phyloP scores from a whole-genome alignment of 2,797 vertebrate genomes.

The Pampus argenteus region DNA sequence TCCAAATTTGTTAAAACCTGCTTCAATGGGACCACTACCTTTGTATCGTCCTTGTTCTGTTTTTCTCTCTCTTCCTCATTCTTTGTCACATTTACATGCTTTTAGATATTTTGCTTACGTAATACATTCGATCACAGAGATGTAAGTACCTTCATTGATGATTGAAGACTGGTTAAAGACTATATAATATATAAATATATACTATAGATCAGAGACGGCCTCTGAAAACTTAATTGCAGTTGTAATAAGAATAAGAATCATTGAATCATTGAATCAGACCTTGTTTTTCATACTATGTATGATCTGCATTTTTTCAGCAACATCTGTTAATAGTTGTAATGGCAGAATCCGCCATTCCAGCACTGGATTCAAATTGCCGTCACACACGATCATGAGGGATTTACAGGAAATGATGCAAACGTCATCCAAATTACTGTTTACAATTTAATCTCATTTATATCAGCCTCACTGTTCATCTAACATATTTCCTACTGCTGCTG shows the following conservation, averaged over 20 bases:
- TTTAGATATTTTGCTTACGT: background rate
- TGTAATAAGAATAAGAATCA: too few species aligned
- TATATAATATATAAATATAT: background rate
- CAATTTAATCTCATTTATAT: background rate
- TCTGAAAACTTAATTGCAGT: too few species aligned
- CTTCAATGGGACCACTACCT: slow-evolving; percentile 23
- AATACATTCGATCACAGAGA: slow-evolving; percentile 1
- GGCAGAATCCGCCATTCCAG: too few species aligned
- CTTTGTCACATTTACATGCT: background rate
- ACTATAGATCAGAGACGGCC: background rate
- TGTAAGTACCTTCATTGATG: background rate
- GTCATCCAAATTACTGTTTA: background rate
- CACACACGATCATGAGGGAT: background rate
- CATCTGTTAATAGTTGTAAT: too few species aligned
- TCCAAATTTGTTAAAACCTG: slow-evolving; percentile 24
- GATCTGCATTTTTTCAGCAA: background rate
- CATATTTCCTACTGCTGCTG: background rate
- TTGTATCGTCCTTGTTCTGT: background rate
- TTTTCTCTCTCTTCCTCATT: slow-evolving; percentile 1
- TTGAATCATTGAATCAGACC: too few species aligned
- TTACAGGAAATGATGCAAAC: background rate
- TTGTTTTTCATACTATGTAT: background rate
- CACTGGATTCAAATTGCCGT: background rate
- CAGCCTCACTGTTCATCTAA: background rate
- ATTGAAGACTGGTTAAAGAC: too few species aligned